Evolutionary conservation across 2,797 vertebrate genomes (phyloP), one percentile per base, ranked within the genome.

Genomic region (Liparis tanakae): DNA sequence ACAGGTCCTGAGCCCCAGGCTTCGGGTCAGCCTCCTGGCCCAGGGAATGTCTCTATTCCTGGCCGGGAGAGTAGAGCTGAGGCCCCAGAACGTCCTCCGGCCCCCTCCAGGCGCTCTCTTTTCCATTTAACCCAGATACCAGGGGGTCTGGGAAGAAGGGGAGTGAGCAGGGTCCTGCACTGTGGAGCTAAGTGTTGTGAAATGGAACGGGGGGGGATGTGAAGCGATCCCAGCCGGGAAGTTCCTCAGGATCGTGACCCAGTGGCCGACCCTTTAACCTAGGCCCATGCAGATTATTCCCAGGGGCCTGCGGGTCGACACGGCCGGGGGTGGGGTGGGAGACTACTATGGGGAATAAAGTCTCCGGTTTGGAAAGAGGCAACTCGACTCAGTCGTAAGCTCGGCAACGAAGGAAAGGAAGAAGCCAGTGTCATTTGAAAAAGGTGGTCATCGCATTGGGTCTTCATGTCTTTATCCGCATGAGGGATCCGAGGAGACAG

Each of bases 211-310:
- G 69, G 46, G 69, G 46, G 77, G 50, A 78, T 57, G 80, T 80
- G 83, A 87, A 85, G 83, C 74, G 30, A 81, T 86, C 58, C 74
- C 71, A 81, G 80, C 56, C 37, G 14, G 76, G 79, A 75, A 84
- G 74, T 79, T 87, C 63, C 72, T 44, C 60, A 39, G 84, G 86
- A 85, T 85, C 80, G 72, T 66, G 86, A 90, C 85, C 85, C 85
- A 43, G 79, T n/a, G 78, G 78, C 67, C 87, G 89, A 92, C 86
- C 91, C 63, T 66, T 76, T 74, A 63, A 88, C 89, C 89, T 79
- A 1, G 79, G 81, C 81, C 84, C 83, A 74, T 50, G 74, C 84
- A 85, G 88, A 92, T 93, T 90, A 91, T 83, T 91, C 91, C 87
- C 79, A 37, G 75, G 79, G 89, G 91, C 77, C 44, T 3, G 36